Evolutionary conservation across 2,888 invertebrate genomes (phyloP).

Genomic region (Archips crataeganus): DNA sequence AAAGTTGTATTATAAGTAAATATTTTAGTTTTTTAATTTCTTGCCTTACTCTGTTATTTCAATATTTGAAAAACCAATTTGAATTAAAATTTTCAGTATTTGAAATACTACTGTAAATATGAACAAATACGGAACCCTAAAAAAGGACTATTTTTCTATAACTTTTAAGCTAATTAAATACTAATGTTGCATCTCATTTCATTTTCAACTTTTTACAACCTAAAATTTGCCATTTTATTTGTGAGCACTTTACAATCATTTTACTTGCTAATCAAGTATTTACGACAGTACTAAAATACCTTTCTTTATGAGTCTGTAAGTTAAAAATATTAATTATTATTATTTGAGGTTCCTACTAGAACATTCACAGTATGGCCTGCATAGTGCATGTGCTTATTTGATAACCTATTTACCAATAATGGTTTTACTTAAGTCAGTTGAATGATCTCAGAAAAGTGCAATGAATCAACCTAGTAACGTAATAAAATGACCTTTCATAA

Average conservation of each 20-base stretch:
- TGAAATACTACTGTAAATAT: neutral
- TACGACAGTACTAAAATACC: neutral
- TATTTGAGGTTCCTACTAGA: neutral
- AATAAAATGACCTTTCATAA: slow-evolving; percentile 58
- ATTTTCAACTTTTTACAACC: neutral
- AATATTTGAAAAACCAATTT: neutral
- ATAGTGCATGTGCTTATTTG: neutral
- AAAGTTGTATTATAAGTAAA: no score
- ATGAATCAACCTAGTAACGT: slow-evolving; percentile 6
- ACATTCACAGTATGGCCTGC: neutral
- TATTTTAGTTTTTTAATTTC: no score
- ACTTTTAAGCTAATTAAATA: neutral
- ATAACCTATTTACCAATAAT: neutral
- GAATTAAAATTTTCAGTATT: neutral
- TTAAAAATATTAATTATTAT: neutral
- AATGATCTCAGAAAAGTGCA: slow-evolving; percentile 6
- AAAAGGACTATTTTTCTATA: neutral
- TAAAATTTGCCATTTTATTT: neutral
- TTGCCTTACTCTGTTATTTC: neutral
- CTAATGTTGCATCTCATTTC: neutral
- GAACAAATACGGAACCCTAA: no score
- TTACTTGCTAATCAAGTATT: neutral
- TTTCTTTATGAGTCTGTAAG: neutral
- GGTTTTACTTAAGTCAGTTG: neutral
- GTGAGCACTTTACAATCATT: no score